These are phyloP conservation scores for Phymanthus crucifer DNA, from an alignment of 92 coral and sea anemone species.

Conservation along the genomic window DNA sequence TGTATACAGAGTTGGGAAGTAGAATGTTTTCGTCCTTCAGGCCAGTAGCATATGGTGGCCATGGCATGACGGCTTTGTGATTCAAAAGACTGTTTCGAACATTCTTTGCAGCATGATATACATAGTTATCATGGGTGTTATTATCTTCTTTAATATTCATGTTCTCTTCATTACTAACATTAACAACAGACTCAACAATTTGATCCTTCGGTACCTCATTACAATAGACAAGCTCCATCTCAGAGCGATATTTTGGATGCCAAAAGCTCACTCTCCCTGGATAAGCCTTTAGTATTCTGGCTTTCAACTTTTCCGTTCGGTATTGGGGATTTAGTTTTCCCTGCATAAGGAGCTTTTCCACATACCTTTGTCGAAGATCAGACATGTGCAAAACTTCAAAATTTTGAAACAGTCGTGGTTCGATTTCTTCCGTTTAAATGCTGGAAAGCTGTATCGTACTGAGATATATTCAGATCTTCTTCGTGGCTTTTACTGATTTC, in stretches of 20 bases:
- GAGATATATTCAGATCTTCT: not conserved
- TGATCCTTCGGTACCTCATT: constrained; percentile 44
- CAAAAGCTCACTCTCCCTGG: constrained; percentile 24
- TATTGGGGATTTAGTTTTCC: constrained; percentile 24
- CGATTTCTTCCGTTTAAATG: constrained; percentile 23
- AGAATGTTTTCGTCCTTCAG: constrained; percentile 23
- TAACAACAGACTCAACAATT: constrained; percentile 17
- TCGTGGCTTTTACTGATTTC: not conserved
- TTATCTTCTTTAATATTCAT: constrained; percentile 8
- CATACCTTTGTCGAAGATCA: constrained; percentile 15
- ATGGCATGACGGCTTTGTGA: constrained; percentile 43
- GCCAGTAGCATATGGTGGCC: constrained; percentile 44
- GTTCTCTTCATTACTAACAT: not conserved
- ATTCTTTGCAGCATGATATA: constrained; percentile 52
- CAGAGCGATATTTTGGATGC: constrained; percentile 42
- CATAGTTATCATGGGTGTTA: constrained; percentile 2
- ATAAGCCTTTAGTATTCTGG: constrained; percentile 22
- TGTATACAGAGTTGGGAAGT: constrained; percentile 26
- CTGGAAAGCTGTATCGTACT: constrained; percentile 40
- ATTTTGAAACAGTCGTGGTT: constrained; percentile 15
- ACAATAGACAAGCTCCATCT: constrained; percentile 25
- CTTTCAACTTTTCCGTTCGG: constrained; percentile 39
- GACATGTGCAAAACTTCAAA: constrained; percentile 30
- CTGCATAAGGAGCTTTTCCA: constrained; percentile 17
- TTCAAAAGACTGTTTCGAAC: constrained; percentile 43